Percentiles rank a stretch among this genome's conserved stretches.
Conservation (phyloP, 2,797 vertebrate genomes). For the Sebastes cheni region DNA sequence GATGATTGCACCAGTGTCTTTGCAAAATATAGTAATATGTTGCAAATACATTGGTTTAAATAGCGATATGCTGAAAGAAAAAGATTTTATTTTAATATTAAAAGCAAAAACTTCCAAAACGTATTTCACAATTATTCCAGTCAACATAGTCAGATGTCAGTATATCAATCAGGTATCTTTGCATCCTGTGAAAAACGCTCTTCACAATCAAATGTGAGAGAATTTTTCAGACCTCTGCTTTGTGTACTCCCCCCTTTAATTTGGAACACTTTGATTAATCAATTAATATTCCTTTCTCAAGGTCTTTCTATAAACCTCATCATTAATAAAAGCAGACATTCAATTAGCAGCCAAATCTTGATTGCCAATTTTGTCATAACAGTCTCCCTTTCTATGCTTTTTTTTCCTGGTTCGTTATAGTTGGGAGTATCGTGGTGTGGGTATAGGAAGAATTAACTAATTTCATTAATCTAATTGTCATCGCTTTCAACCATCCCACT, state of each 20-base stretch:
- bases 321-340: constrained; percentile 99
- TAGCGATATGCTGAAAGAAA: not conserved
- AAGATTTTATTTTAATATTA: not conserved
- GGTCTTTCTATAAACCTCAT: constrained; percentile 92
- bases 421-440: constrained; percentile 66
- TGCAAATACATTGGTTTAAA: not conserved
- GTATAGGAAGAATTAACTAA: constrained; percentile 83
- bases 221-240: constrained; percentile 42
- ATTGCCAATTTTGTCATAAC: constrained; percentile 89
- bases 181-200: not conserved
- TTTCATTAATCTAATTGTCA: constrained; percentile 97
- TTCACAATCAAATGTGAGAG: constrained; percentile 32
- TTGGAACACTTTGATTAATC: constrained; percentile 85
- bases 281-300: constrained; percentile 92
- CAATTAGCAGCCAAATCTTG: constrained; percentile 91
- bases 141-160: not conserved
- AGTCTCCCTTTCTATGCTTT: constrained; percentile 76
- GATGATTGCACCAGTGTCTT: not conserved
- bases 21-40: not conserved
- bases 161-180: constrained; percentile 1
- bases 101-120: not conserved
- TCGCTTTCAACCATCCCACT: constrained; percentile 91
- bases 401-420: constrained; percentile 70
- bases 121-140: not conserved
- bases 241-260: constrained; percentile 64